These are phyloP conservation scores for Microvelia longipes DNA, from an alignment of 1,140 invertebrate species.

Conservation along the genomic window DNA sequence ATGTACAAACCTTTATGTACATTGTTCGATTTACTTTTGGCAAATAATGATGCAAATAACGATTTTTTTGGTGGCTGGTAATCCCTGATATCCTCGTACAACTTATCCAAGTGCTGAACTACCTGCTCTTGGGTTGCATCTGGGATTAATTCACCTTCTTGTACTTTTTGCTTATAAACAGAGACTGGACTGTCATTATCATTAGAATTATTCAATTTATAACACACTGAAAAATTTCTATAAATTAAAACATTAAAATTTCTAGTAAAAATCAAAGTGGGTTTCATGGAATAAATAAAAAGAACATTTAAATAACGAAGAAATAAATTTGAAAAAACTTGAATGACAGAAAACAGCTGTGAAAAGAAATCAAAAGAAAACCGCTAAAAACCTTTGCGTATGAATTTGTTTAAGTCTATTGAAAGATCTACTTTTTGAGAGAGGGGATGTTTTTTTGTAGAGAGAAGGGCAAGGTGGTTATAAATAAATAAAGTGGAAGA, in stretches of 20 bases:
- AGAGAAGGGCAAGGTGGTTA: no score
- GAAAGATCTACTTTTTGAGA: no score
- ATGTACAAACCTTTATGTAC: conserved; percentile 64
- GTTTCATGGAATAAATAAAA: not conserved
- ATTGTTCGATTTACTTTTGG: conserved; percentile 31
- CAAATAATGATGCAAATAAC: conserved; percentile 32
- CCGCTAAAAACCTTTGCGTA: no score
- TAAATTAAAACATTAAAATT: not conserved
- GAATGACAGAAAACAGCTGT: no score
- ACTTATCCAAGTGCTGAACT: conserved; percentile 45
- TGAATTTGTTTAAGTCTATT: no score
- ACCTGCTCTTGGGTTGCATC: conserved; percentile 58
- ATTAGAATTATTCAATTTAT: not conserved
- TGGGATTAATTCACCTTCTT: conserved; percentile 38
- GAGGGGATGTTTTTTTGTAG: no score
- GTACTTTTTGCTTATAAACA: not conserved
- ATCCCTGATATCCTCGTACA: conserved; percentile 45
- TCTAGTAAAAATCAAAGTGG: not conserved
- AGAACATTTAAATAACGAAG: not conserved
- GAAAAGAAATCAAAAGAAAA: no score
- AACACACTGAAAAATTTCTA: not conserved
- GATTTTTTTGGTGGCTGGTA: conserved; percentile 39
- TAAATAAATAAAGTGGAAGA: no score
- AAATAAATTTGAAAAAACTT: no score
- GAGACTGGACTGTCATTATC: not conserved